Percentiles rank a stretch among this genome's conserved stretches.
These are phyloP conservation scores for Montipora sp. DNA, from an alignment of 64 coral and sea anemone species.

Conservation along the genomic window DNA sequence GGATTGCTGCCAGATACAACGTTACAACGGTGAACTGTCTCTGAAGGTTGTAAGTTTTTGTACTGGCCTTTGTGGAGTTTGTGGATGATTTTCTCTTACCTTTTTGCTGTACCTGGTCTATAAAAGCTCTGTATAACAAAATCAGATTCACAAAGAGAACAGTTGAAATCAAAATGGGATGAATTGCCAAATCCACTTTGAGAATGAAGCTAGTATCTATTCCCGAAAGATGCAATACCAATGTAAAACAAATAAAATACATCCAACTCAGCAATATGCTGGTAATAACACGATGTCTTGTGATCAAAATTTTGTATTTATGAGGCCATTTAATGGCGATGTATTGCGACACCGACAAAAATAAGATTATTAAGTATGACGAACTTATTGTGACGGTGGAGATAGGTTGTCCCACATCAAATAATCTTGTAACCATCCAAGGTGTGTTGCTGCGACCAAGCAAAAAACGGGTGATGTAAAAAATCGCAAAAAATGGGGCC, in stretches of 20 bases:
- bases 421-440: neutral
- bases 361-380: slow-evolving; percentile 80
- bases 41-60: slow-evolving; percentile 65
- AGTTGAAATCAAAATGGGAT: slow-evolving; percentile 76
- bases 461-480: slow-evolving; percentile 54
- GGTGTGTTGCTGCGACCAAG: neutral
- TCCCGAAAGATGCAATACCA: slow-evolving; percentile 55
- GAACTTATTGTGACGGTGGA: slow-evolving; percentile 95
- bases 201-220: slow-evolving; percentile 58
- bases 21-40: slow-evolving; percentile 88
- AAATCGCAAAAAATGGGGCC: slow-evolving; percentile 79
- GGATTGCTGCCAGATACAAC: slow-evolving; percentile 78
- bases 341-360: slow-evolving; percentile 80
- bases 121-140: slow-evolving; percentile 71
- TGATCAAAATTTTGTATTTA: slow-evolving; percentile 68
- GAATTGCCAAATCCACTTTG: slow-evolving; percentile 72
- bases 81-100: neutral
- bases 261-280: slow-evolving; percentile 73
- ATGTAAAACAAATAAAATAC: slow-evolving; percentile 75
- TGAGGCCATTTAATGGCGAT: slow-evolving; percentile 84
- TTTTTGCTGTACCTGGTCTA: slow-evolving; percentile 45
- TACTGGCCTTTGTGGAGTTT: neutral
- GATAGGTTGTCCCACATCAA: slow-evolving; percentile 50
- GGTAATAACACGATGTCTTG: slow-evolving; percentile 34
- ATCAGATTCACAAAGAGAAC: slow-evolving; percentile 60